Conservation (phyloP, 1,140 invertebrate genomes). For the Brachionus plicatilis region DNA sequence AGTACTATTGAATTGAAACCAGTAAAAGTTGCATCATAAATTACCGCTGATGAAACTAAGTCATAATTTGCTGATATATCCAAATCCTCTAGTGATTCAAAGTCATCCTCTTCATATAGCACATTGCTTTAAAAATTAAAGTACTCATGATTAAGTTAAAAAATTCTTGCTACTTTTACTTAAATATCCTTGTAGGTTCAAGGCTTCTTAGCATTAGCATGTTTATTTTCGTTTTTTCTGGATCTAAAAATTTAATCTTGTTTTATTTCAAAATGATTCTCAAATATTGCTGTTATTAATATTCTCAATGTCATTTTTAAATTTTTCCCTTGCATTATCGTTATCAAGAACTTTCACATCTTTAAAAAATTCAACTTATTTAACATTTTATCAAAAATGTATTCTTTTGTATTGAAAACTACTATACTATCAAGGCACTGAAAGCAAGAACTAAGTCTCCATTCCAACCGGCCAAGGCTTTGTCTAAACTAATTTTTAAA, state of each 20-base stretch:
- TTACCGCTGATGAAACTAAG: neutral
- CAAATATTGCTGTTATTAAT: no score
- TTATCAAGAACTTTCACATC: no score
- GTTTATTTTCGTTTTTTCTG: neutral
- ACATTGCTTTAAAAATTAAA: conserved; percentile 6
- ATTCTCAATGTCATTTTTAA: no score
- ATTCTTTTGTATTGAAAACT: no score
- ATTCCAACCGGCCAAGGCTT: no score
- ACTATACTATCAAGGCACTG: no score
- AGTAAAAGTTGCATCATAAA: conserved; percentile 23
- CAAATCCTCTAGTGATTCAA: neutral
- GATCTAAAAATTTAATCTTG: neutral
- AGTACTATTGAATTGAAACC: conserved; percentile 14
- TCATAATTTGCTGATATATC: neutral
- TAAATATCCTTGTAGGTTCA: neutral
- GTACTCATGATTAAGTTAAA: neutral
- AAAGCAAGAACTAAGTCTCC: no score
- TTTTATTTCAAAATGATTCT: no score
- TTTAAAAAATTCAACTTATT: no score
- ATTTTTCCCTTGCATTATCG: no score
- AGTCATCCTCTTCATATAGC: neutral
- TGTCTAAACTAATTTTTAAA: no score
- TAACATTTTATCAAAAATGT: no score
- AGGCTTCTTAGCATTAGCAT: conserved; percentile 20
- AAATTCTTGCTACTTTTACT: neutral